Percentiles rank a stretch among this genome's conserved stretches.
These are phyloP conservation scores for Mesorhabditis sp. DNA, from an alignment of 2,888 invertebrate genomes.

Conservation along the genomic window DNA sequence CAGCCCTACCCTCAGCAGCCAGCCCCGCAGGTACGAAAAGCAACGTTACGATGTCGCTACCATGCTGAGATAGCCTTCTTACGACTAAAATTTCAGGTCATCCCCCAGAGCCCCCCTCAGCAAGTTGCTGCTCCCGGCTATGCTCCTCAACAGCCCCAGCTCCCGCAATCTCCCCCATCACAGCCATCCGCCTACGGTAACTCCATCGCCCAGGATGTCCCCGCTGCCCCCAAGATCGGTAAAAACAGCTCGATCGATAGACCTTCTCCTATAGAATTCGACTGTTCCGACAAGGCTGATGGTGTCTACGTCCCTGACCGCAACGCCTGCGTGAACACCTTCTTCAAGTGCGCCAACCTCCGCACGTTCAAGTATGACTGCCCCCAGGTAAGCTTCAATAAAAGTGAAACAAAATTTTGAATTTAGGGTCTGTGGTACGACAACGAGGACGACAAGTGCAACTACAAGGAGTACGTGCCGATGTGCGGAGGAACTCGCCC, in stretches of 20 bases:
- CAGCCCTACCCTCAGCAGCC: too few relatives aligned
- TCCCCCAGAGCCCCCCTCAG: neutral
- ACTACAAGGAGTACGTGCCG: slow-evolving; percentile 21
- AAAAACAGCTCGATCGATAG: too few relatives aligned
- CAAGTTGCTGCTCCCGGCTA: neutral
- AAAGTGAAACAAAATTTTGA: slow-evolving; percentile 5
- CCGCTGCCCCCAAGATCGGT: too few relatives aligned
- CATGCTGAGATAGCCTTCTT: too few relatives aligned
- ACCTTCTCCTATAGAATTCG: neutral
- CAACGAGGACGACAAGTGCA: slow-evolving; percentile 21
- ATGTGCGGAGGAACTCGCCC: slow-evolving; percentile 17
- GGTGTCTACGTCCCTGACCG: slow-evolving; percentile 17
- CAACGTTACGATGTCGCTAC: too few relatives aligned
- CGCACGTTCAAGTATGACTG: slow-evolving; percentile 28
- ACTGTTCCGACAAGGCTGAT: slow-evolving; percentile 20
- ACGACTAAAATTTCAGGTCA: neutral
- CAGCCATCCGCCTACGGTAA: neutral
- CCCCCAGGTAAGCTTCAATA: slow-evolving; percentile 14
- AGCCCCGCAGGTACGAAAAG: too few relatives aligned
- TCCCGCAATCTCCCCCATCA: neutral
- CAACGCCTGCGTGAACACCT: slow-evolving; percentile 18
- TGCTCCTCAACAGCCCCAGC: neutral
- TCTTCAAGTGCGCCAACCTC: slow-evolving; percentile 29
- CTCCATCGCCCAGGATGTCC: too few relatives aligned
- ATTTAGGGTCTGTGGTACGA: slow-evolving; percentile 24